phyloP scores from a whole-genome alignment of 2,888 invertebrate species.

The Coelopa pilipes region DNA sequence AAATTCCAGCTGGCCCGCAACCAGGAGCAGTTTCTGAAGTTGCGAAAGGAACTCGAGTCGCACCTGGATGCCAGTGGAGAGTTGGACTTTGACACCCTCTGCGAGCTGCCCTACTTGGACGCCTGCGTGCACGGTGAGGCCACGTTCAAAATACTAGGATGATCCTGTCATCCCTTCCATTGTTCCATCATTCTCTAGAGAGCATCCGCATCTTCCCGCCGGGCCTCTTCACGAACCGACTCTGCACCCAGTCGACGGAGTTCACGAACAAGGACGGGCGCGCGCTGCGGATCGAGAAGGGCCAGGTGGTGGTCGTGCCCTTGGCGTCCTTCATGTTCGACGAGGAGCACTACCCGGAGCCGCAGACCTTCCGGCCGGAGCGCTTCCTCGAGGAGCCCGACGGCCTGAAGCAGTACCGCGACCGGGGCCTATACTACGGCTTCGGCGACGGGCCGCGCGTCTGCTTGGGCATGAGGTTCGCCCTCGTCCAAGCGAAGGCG shows the following conservation, averaged over 20 bases:
- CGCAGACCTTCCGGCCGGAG: slow-evolving; percentile 58
- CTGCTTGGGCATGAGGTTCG: slow-evolving; percentile 65
- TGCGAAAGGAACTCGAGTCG: slow-evolving; percentile 54
- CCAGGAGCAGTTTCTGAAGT: slow-evolving; percentile 50
- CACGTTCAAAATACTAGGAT: neutral
- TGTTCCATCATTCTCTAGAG: slow-evolving; percentile 54
- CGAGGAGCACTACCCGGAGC: slow-evolving; percentile 54
- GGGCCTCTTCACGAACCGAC: slow-evolving; percentile 47
- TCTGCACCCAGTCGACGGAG: slow-evolving; percentile 56
- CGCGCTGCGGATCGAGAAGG: slow-evolving; percentile 49
- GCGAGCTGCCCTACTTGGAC: slow-evolving; percentile 59
- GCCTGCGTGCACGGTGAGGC: slow-evolving; percentile 60
- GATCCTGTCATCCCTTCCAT: neutral
- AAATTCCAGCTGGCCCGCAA: slow-evolving; percentile 52
- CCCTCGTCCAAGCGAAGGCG: slow-evolving; percentile 59
- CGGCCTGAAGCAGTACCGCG: slow-evolving; percentile 55
- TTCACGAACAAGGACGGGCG: slow-evolving; percentile 54
- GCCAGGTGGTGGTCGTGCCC: slow-evolving; percentile 54
- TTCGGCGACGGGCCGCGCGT: slow-evolving; percentile 64
- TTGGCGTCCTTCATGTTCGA: slow-evolving; percentile 54
- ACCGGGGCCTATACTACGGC: slow-evolving; percentile 56
- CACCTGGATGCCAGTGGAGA: slow-evolving; percentile 45
- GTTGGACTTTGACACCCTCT: slow-evolving; percentile 57
- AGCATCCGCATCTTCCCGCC: slow-evolving; percentile 58
- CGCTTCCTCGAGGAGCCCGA: slow-evolving; percentile 57